phyloP scores from a whole-genome alignment of 2,113 vertebrate species.

The Fregata magnificens region DNA sequence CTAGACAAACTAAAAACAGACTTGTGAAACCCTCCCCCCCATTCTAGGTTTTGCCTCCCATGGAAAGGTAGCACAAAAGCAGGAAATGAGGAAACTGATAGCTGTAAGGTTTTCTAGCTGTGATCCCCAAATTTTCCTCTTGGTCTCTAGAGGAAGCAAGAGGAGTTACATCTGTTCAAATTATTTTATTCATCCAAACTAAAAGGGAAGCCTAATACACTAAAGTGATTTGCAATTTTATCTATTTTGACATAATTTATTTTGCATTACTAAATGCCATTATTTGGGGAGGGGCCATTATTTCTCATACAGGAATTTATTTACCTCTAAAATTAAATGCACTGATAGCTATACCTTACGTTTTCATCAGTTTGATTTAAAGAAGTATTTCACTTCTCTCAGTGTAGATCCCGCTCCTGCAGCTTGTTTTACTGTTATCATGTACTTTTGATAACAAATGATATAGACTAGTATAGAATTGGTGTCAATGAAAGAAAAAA shows the following conservation, averaged over 20 bases:
- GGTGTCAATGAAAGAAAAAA: not conserved
- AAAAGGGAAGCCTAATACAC: not conserved
- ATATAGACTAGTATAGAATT: not conserved
- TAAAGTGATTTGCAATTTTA: not conserved
- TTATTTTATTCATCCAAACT: not conserved
- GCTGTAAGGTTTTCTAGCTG: not conserved
- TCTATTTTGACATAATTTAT: not conserved
- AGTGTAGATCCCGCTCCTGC: not conserved
- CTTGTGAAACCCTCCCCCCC: not conserved
- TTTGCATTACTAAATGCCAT: not conserved
- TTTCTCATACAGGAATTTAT: not conserved
- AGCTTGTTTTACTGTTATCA: not conserved
- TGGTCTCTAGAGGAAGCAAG: not conserved
- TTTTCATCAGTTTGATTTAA: not conserved
- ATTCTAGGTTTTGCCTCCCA: not conserved
- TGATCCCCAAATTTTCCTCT: not conserved
- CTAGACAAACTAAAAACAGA: conserved; percentile 5
- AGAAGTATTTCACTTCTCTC: not conserved
- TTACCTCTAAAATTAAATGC: not conserved
- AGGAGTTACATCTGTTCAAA: not conserved
- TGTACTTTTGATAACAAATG: not conserved
- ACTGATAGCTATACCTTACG: not conserved
- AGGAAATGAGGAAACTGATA: not conserved
- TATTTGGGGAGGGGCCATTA: not conserved
- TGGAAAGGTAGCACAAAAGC: not conserved